Base-by-base conservation (phyloP, 1,140 invertebrate genomes). In the Trachymyrmex septentrionalis region DNA sequence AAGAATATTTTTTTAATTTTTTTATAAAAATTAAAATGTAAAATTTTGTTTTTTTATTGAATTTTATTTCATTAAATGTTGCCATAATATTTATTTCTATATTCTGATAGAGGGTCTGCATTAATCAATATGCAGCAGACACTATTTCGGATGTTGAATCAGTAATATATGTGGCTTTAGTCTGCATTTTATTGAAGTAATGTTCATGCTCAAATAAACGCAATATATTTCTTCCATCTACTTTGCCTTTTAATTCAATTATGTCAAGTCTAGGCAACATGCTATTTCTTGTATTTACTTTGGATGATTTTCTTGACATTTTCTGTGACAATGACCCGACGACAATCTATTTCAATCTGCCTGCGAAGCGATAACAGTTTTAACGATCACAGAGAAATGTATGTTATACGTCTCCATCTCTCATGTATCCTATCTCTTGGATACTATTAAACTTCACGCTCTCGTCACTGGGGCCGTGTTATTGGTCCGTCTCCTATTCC, bases 351-450 rank as follows among this genome's bases (percentile, higher is more conserved):
- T 66, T 50, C 59, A 78, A 78, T 78, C 76, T 66, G 76, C 44
- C 59, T 50, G 61, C 14, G 19, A 78, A 66, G 44, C 59, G 76
- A 78, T 78, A 78, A 78, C 44, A 78, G 38, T 78, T 78, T 78
- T 66, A 78, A 78, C 24, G 61, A 69, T 69, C 38, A 50, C 38
- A 75, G 72, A 61, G 53, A 48, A 21, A 75, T 61, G 44, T 57
- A 57, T 57, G 59, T 64, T 38, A 78, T 50, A 78, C 34, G 21
- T 78, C 27, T 21, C 59, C 14, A 48, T 73, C 27, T 87, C 30
- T 66, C 53, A 80, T 44, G 21, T 61, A 30, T 48, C 38, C 38
- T 10, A 24, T 44, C 16, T 64, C 24, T 7, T 38, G 19, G 19
- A 66, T 64, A 27, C 14, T 9, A 48, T 78, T 50, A 66, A 77